phyloP scores from a whole-genome alignment of 2,113 vertebrate species.

The Halichoeres trimaculatus region DNA sequence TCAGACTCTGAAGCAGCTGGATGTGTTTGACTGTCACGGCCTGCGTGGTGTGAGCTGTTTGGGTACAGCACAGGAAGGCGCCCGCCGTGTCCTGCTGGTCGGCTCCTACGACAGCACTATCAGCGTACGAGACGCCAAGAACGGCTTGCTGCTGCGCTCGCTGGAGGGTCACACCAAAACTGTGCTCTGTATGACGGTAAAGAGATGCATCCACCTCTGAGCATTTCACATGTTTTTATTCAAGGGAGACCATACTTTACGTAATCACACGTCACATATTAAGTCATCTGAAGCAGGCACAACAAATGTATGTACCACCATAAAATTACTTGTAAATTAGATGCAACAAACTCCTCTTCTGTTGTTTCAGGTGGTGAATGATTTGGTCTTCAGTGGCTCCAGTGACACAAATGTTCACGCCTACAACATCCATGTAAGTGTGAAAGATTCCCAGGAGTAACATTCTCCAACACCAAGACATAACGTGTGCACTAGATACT shows the following conservation, averaged over 20 bases:
- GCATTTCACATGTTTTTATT: background rate
- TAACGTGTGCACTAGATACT: no score
- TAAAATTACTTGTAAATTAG: background rate
- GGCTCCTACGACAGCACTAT: slow-evolving; percentile 98
- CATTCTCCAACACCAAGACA: background rate
- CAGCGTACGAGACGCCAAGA: slow-evolving; percentile 93
- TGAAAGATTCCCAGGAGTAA: background rate
- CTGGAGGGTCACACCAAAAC: slow-evolving; percentile 96
- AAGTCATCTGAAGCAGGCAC: no score
- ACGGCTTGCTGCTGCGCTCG: slow-evolving; percentile 90
- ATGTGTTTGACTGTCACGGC: slow-evolving; percentile 94
- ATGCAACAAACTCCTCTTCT: background rate
- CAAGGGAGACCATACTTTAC: no score
- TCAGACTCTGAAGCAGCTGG: slow-evolving; percentile 89
- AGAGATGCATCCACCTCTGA: background rate
- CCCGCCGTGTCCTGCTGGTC: slow-evolving; percentile 91
- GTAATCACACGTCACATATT: no score
- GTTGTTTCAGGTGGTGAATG: slow-evolving; percentile 92
- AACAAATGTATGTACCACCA: no score
- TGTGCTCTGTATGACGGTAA: slow-evolving; percentile 95
- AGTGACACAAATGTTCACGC: slow-evolving; percentile 97
- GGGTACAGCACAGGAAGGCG: slow-evolving; percentile 93
- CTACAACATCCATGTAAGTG: slow-evolving; percentile 96
- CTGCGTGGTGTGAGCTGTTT: slow-evolving; percentile 95
- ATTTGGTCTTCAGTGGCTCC: slow-evolving; percentile 97